These are phyloP conservation scores for Misgurnus mizolepis DNA, from an alignment of 2,113 vertebrate genomes.

Conservation along the genomic window DNA sequence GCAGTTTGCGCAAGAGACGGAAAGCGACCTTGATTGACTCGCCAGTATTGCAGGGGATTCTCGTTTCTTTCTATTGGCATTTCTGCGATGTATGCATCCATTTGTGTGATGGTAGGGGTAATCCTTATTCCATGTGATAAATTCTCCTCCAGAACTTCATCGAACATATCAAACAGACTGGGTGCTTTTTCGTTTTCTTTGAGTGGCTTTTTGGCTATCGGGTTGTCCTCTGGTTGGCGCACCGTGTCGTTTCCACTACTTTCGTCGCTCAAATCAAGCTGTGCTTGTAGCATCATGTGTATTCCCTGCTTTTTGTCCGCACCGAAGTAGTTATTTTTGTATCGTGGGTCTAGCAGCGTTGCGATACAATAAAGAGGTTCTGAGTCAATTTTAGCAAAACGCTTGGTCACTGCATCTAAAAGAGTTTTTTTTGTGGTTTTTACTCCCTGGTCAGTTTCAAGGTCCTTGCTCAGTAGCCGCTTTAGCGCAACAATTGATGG, in stretches of 20 bases:
- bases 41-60: neutral
- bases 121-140: neutral
- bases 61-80: neutral
- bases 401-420: neutral
- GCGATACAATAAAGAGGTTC: neutral
- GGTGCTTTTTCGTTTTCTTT: neutral
- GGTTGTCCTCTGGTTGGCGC: neutral
- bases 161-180: neutral
- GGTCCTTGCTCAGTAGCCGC: neutral
- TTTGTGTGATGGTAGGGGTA: neutral
- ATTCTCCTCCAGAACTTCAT: neutral
- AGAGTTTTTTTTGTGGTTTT: neutral
- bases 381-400: neutral
- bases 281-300: neutral
- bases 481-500: neutral
- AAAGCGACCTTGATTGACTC: conserved; percentile 49
- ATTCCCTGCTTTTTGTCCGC: neutral
- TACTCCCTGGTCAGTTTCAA: conserved; percentile 6
- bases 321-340: neutral
- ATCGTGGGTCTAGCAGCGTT: neutral
- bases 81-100: neutral
- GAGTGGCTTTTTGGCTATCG: neutral
- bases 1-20: neutral
- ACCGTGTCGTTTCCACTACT: neutral
- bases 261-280: neutral